These are phyloP conservation scores for Quiscalus mexicanus DNA, from an alignment of 2,113 vertebrate genomes.

Conservation along the genomic window DNA sequence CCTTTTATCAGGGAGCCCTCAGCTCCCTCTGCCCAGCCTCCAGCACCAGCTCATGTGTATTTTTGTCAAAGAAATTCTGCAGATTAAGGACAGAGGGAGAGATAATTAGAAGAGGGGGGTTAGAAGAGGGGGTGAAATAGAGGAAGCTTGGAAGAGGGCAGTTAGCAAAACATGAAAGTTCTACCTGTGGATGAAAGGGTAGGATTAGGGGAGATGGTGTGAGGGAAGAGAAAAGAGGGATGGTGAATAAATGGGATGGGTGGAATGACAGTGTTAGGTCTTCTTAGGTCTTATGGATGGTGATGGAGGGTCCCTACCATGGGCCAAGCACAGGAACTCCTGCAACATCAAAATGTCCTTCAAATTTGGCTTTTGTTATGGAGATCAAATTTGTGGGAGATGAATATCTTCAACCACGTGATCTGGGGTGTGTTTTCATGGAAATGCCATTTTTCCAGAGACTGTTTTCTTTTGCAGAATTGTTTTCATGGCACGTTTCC, in stretches of 20 bases:
- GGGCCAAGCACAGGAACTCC: neutral
- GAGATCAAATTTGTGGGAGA: neutral
- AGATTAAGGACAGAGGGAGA: neutral
- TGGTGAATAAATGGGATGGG: neutral
- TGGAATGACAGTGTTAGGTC: neutral
- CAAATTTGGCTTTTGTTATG: neutral
- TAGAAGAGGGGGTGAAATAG: neutral
- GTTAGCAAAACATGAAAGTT: neutral
- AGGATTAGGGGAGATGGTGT: neutral
- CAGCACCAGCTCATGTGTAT: neutral
- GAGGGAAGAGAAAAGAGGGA: neutral
- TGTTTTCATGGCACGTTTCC: neutral
- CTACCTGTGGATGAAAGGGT: accelerated
- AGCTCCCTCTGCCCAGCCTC: neutral
- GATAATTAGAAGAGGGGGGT: neutral
- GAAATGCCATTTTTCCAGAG: neutral
- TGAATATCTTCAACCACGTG: accelerated
- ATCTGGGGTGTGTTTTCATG: accelerated
- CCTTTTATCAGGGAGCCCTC: neutral
- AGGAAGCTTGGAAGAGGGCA: neutral
- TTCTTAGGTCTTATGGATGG: neutral
- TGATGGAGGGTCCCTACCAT: neutral
- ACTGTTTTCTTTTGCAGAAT: neutral
- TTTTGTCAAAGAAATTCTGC: neutral
- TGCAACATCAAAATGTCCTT: neutral